Evolutionary conservation across 30 jellyfish, hydroid and myxozoan genomes (phyloP).

Genomic region (Morbakka virulenta): DNA sequence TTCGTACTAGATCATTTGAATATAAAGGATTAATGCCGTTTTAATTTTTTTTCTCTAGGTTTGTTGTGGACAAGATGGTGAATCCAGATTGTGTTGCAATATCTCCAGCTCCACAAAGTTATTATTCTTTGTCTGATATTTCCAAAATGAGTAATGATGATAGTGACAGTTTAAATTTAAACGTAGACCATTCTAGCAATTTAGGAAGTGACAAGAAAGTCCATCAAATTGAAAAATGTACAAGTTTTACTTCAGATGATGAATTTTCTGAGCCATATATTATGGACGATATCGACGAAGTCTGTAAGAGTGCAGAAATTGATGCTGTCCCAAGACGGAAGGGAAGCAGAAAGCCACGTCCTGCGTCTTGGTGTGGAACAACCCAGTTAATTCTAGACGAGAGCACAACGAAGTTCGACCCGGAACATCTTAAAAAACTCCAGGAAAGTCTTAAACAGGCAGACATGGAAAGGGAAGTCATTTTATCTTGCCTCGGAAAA

Average conservation of each 20-base stretch:
- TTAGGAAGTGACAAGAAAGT: background rate
- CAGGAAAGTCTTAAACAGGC: constrained; percentile 74
- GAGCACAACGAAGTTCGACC: constrained; percentile 48
- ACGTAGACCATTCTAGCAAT: background rate
- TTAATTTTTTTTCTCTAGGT: background rate
- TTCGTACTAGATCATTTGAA: too few species aligned
- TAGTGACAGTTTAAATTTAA: background rate
- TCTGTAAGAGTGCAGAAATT: background rate
- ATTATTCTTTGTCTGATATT: background rate
- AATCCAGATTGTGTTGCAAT: background rate
- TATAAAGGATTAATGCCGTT: too few species aligned
- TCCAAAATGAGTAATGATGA: background rate
- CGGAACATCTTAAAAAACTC: constrained; percentile 41
- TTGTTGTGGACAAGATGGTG: background rate
- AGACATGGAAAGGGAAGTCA: constrained; percentile 78
- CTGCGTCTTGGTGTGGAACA: background rate
- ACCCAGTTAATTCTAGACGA: background rate
- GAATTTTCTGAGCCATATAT: constrained; percentile 54
- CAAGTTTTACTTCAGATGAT: constrained; percentile 10
- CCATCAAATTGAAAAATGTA: background rate
- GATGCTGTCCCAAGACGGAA: background rate
- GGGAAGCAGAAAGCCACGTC: background rate
- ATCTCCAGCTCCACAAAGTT: background rate
- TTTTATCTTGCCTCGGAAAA: constrained; percentile 76
- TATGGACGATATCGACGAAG: constrained; percentile 65